Conservation (phyloP, 2,888 invertebrate genomes). For the Cataglyphis cursor region DNA sequence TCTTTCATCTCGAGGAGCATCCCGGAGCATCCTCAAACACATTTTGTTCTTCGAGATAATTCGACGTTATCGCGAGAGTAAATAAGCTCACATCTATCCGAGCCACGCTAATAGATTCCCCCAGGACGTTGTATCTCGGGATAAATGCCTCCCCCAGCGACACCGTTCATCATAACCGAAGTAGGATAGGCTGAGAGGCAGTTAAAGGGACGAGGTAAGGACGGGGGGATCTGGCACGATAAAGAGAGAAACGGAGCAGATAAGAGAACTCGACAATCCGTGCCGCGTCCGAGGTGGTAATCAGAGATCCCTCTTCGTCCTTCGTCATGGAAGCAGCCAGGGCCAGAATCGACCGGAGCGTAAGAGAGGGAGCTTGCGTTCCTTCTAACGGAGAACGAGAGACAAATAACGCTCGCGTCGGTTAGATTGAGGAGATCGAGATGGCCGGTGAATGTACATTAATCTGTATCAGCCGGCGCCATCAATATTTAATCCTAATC, state of each 20-base stretch:
- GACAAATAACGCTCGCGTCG: slow-evolving; percentile 80
- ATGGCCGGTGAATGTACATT: slow-evolving; percentile 79
- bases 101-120: slow-evolving; percentile 79
- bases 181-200: slow-evolving; percentile 23
- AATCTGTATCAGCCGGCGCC: slow-evolving; percentile 85
- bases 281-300: slow-evolving; percentile 75
- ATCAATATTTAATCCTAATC: slow-evolving; percentile 87
- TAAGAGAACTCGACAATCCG: slow-evolving; percentile 78
- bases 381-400: slow-evolving; percentile 68
- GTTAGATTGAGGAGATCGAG: slow-evolving; percentile 72
- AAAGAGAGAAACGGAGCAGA: slow-evolving; percentile 76
- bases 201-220: slow-evolving; percentile 36
- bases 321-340: slow-evolving; percentile 62
- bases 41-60: slow-evolving; percentile 61
- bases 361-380: slow-evolving; percentile 16
- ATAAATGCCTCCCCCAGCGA: slow-evolving; percentile 82
- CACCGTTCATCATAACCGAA: slow-evolving; percentile 82
- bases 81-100: slow-evolving; percentile 81
- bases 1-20: slow-evolving; percentile 36
- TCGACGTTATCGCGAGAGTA: slow-evolving; percentile 78
- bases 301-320: slow-evolving; percentile 70
- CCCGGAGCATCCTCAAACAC: not conserved
- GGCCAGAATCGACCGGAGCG: slow-evolving; percentile 1
- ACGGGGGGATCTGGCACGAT: slow-evolving; percentile 60
- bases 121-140: slow-evolving; percentile 80